Evolutionary conservation across 2,888 invertebrate species (phyloP), one percentile per base, ranked within the genome.

Genomic region (Cephus pulcher): DNA sequence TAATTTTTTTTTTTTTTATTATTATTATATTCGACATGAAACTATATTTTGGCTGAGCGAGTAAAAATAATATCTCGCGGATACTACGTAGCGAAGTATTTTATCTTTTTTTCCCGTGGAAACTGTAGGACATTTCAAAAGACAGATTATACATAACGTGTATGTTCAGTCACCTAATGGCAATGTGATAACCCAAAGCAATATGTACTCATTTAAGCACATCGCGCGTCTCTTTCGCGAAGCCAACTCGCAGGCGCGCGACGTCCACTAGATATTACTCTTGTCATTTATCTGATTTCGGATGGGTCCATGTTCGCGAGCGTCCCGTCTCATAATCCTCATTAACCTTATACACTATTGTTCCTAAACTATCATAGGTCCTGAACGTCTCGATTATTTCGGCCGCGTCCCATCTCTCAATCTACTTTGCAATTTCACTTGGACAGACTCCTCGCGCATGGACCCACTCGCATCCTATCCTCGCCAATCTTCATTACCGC

Each of bases 111-210:
- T 40, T 33, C 30, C 70, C 32, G 15, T 70, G 33, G 15, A 71
- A 71, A 32, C 71, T 71, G 71, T 71, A 56, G 56, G 23, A 32
- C 71, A 71, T 11, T 15, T 34, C 15, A 34, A 71, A 71, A 71
- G 71, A 71, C 71, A 71, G 34, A 56, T 56, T 56, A 56, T 56
- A 56, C 56, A 56, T 56, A 56, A 56, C 73, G 77, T 74, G 68
- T 56, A 75, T 75, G 74, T 74, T 77, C 69, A 73, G 77, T 77
- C 74, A n/a, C 33, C 69, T 56, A 79, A 80, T 81, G 81, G 79
- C 81, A 84, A 84, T 86, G 87, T 86, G 84, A 87, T 87, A 83
- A 84, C 75, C 79, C 81, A 82, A 86, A 86, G 86, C 84, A 86
- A 87, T 87, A 86, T 84, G 80, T 83, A 84, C 82, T 82, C 77